Conservation (phyloP, 2,888 invertebrate genomes). For the Chrysina gloriosa region DNA sequence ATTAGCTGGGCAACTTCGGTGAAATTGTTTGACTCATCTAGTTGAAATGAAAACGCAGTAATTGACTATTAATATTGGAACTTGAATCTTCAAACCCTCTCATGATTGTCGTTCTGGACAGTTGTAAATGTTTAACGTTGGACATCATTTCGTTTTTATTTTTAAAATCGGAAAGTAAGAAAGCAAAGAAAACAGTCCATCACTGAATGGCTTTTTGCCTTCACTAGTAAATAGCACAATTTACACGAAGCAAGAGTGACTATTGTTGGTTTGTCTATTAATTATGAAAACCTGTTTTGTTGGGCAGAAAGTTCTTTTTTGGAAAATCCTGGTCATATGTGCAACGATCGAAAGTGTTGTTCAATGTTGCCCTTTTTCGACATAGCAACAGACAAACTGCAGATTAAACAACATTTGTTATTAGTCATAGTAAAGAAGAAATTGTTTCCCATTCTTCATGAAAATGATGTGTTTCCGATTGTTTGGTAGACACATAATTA, state of each 20-base stretch:
- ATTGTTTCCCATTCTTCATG: neutral
- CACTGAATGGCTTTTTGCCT: neutral
- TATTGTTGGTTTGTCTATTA: neutral
- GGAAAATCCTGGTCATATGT: neutral
- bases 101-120: neutral
- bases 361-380: too few species aligned
- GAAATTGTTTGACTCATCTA: too few species aligned
- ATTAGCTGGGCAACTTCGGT: too few species aligned
- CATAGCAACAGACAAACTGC: too few species aligned
- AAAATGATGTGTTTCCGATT: neutral
- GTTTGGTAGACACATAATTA: neutral
- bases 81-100: neutral
- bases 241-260: neutral
- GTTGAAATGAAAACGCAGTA: neutral
- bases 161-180: neutral
- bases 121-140: neutral
- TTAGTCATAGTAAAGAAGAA: neutral
- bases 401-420: too few species aligned
- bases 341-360: neutral
- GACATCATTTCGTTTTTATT: too few species aligned
- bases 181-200: neutral
- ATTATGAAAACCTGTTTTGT: neutral
- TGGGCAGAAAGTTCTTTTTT: neutral
- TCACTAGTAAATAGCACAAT: neutral
- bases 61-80: neutral